Percentiles rank a stretch among this genome's conserved stretches.
Evolutionary conservation across 2,113 vertebrate species (phyloP).

Genomic region (Pogona vitticeps): DNA sequence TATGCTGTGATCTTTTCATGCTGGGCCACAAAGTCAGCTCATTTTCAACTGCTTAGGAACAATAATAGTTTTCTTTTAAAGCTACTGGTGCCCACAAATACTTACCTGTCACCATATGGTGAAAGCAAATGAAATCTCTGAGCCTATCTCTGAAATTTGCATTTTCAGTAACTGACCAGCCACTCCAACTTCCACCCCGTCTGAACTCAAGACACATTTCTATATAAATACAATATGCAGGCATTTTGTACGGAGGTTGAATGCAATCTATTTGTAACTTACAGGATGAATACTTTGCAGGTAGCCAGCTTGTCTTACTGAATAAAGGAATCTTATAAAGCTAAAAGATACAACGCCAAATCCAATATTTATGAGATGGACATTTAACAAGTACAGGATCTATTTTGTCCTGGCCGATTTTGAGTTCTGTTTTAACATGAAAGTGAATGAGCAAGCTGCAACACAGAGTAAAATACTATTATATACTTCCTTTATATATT

Average conservation of each 20-base stretch:
- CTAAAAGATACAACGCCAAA: conserved; percentile 29
- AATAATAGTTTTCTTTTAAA: background rate
- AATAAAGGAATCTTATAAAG: background rate
- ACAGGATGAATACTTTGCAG: conserved; percentile 39
- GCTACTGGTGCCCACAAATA: background rate
- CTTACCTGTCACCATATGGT: conserved; percentile 10
- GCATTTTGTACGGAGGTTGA: background rate
- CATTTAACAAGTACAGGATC: conserved; percentile 32
- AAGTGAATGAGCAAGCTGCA: background rate
- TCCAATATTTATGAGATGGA: conserved; percentile 4
- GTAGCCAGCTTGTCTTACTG: conserved; percentile 20
- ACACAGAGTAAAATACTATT: background rate
- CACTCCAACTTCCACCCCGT: conserved; percentile 10
- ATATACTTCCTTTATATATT: background rate
- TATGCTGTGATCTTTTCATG: background rate
- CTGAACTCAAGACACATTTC: background rate
- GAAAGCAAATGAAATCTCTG: conserved; percentile 32
- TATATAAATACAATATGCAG: conserved; percentile 5
- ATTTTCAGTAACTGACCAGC: conserved; percentile 35
- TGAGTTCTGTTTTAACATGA: background rate
- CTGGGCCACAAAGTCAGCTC: background rate
- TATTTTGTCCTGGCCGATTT: conserved; percentile 43
- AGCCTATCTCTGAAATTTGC: conserved; percentile 29
- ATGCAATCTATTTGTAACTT: conserved; percentile 10
- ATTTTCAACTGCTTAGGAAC: background rate